A percentile compares a stretch with the other conserved stretches of the same genome.
phyloP scores from a whole-genome alignment of 2,113 vertebrate genomes.

The Scophthalmus maximus region DNA sequence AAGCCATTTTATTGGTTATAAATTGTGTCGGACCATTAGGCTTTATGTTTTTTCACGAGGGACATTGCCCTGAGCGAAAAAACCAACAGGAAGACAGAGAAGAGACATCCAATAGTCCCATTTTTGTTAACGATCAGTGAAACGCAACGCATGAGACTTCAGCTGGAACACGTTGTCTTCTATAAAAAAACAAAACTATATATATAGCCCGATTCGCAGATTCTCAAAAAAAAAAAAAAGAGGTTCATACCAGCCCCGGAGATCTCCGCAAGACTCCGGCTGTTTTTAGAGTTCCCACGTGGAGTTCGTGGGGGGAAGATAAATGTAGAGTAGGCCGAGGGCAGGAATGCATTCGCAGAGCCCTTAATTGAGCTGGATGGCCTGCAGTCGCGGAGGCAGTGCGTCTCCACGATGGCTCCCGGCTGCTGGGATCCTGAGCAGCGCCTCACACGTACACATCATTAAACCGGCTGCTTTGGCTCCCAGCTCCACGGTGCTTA shows the following conservation, averaged over 20 bases:
- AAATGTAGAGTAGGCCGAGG: conserved; percentile 57
- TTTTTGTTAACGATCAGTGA: conserved; percentile 33
- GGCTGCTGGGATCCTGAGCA: conserved; percentile 52
- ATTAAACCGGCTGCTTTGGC: conserved; percentile 57
- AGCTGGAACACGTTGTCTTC: conserved; percentile 1
- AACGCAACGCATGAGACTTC: conserved; percentile 4
- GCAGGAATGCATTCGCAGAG: conserved; percentile 69
- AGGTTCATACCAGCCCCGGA: conserved; percentile 33
- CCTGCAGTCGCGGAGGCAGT: conserved; percentile 68
- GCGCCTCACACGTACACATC: conserved; percentile 67
- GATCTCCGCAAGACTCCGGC: conserved; percentile 6
- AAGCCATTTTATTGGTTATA: conserved; percentile 72
- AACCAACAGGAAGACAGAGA: conserved; percentile 39
- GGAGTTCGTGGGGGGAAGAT: conserved; percentile 55
- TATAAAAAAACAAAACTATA: not conserved
- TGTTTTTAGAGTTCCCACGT: conserved; percentile 65
- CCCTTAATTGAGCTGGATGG: conserved; percentile 74
- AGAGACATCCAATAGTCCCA: conserved; percentile 31
- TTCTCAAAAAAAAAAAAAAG: conserved; percentile 31
- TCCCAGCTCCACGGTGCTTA: conserved; percentile 32
- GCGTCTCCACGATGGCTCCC: conserved; percentile 50
- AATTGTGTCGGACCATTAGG: conserved; percentile 66
- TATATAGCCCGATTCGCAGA: conserved; percentile 3
- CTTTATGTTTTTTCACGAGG: conserved; percentile 63
- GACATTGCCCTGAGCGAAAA: conserved; percentile 37